Percentiles rank a stretch among this genome's conserved stretches.
Evolutionary conservation across 2,888 invertebrate species (phyloP).

Genomic region (Machimus atricapillus): DNA sequence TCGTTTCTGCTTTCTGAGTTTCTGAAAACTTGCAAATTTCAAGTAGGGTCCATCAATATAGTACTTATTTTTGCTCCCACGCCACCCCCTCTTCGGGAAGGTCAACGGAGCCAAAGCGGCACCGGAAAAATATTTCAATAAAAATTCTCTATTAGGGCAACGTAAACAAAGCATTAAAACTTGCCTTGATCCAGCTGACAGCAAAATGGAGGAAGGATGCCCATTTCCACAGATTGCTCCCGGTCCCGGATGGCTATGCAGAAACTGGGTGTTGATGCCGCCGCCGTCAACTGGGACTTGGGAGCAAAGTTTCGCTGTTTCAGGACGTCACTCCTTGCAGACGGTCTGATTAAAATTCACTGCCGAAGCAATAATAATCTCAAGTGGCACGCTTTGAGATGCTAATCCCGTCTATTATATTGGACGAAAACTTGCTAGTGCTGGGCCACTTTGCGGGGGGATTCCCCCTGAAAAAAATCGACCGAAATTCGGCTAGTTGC

Average conservation of each 20-base stretch:
- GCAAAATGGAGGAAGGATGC: neutral
- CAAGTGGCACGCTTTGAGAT: slow-evolving; percentile 20
- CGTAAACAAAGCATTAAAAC: neutral
- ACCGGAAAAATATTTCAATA: neutral
- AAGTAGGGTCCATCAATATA: neutral
- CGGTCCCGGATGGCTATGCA: neutral
- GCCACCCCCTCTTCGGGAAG: neutral
- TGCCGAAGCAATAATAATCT: slow-evolving; percentile 14
- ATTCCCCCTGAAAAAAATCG: neutral
- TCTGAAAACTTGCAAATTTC: neutral
- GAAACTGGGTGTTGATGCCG: neutral
- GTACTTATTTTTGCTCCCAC: neutral
- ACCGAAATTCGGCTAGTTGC: neutral
- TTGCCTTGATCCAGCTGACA: neutral
- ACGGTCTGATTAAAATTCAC: slow-evolving; percentile 23
- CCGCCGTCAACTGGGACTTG: neutral
- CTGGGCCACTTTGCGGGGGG: neutral
- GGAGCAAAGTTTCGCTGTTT: neutral
- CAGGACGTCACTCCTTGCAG: neutral
- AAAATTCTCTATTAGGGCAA: neutral
- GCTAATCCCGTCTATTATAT: slow-evolving; percentile 18
- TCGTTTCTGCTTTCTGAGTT: neutral
- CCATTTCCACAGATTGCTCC: neutral
- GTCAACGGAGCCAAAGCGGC: neutral
- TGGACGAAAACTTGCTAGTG: neutral